Conservation (phyloP, 1,140 invertebrate species). For the Gyrodactylus bullatarudis region DNA sequence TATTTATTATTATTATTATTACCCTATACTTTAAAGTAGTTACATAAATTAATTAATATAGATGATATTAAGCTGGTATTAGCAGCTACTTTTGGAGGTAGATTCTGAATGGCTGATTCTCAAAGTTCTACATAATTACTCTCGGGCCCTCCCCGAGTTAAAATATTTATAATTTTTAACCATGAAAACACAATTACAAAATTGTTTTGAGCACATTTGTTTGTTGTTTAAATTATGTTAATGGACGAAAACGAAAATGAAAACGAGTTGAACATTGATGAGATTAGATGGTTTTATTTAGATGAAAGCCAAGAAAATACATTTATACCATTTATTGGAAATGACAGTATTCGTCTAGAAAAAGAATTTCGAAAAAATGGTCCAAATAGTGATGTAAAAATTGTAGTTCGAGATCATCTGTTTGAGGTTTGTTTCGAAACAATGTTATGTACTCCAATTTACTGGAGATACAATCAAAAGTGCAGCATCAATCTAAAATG, state of each 20-base stretch:
- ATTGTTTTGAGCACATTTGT: too few species aligned
- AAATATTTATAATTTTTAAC: too few species aligned
- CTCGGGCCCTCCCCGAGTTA: too few species aligned
- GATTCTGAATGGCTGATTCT: too few species aligned
- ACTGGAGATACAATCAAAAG: not conserved
- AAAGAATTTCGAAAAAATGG: not conserved
- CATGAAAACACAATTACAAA: too few species aligned
- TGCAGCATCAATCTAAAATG: not conserved
- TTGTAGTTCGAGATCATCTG: not conserved
- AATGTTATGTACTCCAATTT: not conserved
- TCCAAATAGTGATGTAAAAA: not conserved
- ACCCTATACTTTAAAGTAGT: too few species aligned
- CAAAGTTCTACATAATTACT: too few species aligned
- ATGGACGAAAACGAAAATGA: not conserved
- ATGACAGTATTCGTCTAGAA: not conserved
- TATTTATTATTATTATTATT: too few species aligned
- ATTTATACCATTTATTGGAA: not conserved
- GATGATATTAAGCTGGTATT: too few species aligned
- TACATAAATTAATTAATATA: too few species aligned
- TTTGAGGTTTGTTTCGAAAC: not conserved
- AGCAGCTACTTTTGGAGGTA: too few species aligned
- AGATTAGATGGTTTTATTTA: not conserved
- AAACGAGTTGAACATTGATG: not conserved
- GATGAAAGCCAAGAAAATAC: not conserved
- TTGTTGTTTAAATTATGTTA: not conserved